phyloP scores from a whole-genome alignment of 2,797 vertebrate species.

The Triplophysa yarkandensis region DNA sequence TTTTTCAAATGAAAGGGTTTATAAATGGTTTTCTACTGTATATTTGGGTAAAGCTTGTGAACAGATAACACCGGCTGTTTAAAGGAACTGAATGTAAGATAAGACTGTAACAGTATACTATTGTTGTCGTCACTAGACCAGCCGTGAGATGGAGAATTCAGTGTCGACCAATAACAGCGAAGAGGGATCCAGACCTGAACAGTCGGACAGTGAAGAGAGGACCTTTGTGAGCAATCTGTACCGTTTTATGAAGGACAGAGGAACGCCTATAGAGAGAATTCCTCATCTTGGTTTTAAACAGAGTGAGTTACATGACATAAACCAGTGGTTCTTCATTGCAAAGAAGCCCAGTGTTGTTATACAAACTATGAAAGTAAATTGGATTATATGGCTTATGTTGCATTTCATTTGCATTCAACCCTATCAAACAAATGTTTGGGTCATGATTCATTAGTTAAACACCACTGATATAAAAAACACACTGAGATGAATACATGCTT shows the following conservation, averaged over 20 bases:
- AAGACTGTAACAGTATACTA: not conserved
- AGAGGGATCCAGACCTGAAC: constrained; percentile 57
- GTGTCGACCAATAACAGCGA: constrained; percentile 68
- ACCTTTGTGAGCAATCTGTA: constrained; percentile 85
- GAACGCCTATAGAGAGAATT: constrained; percentile 92
- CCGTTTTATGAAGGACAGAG: constrained; percentile 90
- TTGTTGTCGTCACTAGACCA: constrained; percentile 61
- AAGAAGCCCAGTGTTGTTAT: not conserved
- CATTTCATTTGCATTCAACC: not conserved
- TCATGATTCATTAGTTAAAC: not conserved
- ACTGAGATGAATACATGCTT: not conserved
- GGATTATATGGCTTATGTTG: not conserved
- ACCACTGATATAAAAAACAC: not conserved
- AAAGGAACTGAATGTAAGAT: not conserved
- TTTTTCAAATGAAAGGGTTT: too few relatives aligned
- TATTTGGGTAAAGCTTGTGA: too few relatives aligned
- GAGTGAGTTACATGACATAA: constrained; percentile 74
- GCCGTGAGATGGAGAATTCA: constrained; percentile 71
- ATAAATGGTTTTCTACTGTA: too few relatives aligned
- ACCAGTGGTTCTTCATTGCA: not conserved
- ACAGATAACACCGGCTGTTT: not conserved
- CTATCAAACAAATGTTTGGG: not conserved
- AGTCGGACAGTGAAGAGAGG: constrained; percentile 79
- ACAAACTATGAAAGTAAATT: not conserved
- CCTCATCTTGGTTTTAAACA: constrained; percentile 97